phyloP scores from a whole-genome alignment of 2,888 invertebrate genomes.

The Arctia plantaginis region DNA sequence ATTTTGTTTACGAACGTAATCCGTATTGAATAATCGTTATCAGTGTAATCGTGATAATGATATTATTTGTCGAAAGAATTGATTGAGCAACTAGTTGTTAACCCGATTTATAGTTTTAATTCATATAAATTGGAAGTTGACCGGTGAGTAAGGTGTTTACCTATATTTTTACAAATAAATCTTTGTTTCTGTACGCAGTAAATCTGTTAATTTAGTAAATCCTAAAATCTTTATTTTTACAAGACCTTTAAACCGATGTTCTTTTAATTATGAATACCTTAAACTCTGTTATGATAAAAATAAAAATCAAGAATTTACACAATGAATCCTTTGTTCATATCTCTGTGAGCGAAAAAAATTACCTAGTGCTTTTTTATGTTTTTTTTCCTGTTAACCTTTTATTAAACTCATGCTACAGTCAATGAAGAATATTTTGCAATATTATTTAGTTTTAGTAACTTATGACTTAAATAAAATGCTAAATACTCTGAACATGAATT shows the following conservation, averaged over 20 bases:
- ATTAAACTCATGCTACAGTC: neutral
- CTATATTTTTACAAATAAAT: neutral
- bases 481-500: neutral
- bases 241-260: neutral
- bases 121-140: constrained; percentile 22
- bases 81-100: constrained; percentile 33
- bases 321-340: neutral
- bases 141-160: constrained; percentile 33
- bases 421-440: neutral
- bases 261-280: neutral
- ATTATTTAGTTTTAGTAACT: neutral
- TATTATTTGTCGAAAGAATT: constrained; percentile 37
- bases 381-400: neutral
- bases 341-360: neutral
- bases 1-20: constrained; percentile 28
- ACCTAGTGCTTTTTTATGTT: neutral
- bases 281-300: neutral
- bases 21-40: constrained; percentile 43
- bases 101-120: constrained; percentile 27
- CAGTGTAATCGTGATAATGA: constrained; percentile 43
- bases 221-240: neutral
- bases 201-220: neutral
- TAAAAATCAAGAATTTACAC: neutral
- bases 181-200: neutral
- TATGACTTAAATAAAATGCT: neutral